These are phyloP conservation scores for Sinocyclocheilus rhinocerous DNA, from an alignment of 2,113 vertebrate genomes.

Conservation along the genomic window DNA sequence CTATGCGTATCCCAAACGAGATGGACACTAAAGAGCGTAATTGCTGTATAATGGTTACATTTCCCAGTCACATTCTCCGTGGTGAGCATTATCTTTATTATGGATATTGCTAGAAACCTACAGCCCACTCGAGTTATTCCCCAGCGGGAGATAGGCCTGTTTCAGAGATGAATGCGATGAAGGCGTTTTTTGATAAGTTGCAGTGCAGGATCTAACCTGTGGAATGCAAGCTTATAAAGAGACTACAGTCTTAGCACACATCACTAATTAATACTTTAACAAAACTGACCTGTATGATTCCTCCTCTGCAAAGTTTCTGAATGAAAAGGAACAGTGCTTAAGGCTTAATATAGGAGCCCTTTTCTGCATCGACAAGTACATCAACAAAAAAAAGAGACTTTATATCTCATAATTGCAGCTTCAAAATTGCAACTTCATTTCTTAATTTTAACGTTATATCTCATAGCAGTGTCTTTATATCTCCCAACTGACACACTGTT, in stretches of 20 bases:
- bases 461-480: background rate
- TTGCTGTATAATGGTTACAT: conserved; percentile 29
- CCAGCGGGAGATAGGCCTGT: background rate
- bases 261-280: background rate
- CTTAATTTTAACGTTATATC: background rate
- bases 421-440: background rate
- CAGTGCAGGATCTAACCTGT: conserved; percentile 13
- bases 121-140: background rate
- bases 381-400: too few relatives aligned
- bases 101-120: background rate
- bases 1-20: conserved; percentile 21
- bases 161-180: conserved; percentile 23
- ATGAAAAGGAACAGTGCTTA: conserved; percentile 1
- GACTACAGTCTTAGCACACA: background rate
- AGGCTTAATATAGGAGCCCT: too few relatives aligned
- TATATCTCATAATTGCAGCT: background rate
- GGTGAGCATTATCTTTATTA: conserved; percentile 20
- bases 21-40: conserved; percentile 19
- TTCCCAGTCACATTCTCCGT: conserved; percentile 1
- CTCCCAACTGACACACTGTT: background rate
- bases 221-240: conserved; percentile 29
- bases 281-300: background rate
- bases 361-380: too few relatives aligned
- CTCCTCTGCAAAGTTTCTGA: background rate
- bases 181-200: conserved; percentile 4